Evolutionary conservation across 2,888 invertebrate species (phyloP).

Genomic region (Allacma fusca): DNA sequence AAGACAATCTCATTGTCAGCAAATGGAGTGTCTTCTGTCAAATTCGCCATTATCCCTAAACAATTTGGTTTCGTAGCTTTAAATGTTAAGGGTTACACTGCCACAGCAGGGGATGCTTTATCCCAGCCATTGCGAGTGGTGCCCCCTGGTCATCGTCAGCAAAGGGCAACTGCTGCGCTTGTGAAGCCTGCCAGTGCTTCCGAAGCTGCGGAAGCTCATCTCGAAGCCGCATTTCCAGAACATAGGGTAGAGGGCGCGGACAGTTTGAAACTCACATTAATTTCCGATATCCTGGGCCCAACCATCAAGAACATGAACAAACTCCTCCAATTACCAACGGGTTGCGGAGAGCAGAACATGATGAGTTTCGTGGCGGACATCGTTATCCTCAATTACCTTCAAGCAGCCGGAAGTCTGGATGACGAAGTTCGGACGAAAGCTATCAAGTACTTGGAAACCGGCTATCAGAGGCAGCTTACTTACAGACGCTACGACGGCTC

Average conservation of each 20-base stretch:
- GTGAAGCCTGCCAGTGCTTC: background rate
- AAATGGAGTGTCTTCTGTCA: conserved; percentile 32
- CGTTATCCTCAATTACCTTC: conserved; percentile 47
- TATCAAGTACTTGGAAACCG: conserved; percentile 73
- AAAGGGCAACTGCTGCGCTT: background rate
- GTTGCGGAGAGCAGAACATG: conserved; percentile 53
- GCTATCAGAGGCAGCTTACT: conserved; percentile 90
- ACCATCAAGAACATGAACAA: conserved; percentile 62
- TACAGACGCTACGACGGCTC: conserved; percentile 87
- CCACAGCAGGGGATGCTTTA: conserved; percentile 46
- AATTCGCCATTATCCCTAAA: conserved; percentile 37
- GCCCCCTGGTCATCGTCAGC: conserved; percentile 45
- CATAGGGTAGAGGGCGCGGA: conserved; percentile 44
- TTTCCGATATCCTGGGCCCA: conserved; percentile 46
- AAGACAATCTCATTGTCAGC: background rate
- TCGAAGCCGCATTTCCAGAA: conserved; percentile 39
- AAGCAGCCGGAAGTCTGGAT: conserved; percentile 22
- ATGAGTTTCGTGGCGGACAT: conserved; percentile 48
- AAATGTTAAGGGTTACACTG: conserved; percentile 37
- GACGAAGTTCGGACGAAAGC: conserved; percentile 24
- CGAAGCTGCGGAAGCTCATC: background rate
- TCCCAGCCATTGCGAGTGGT: conserved; percentile 45
- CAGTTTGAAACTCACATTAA: conserved; percentile 37
- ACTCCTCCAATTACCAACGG: conserved; percentile 44
- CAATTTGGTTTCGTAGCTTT: conserved; percentile 38